A percentile compares a stretch with the other conserved stretches of the same genome.
These are phyloP conservation scores for Cyclura pinguis DNA, from an alignment of 2,797 vertebrate genomes.

Conservation along the genomic window DNA sequence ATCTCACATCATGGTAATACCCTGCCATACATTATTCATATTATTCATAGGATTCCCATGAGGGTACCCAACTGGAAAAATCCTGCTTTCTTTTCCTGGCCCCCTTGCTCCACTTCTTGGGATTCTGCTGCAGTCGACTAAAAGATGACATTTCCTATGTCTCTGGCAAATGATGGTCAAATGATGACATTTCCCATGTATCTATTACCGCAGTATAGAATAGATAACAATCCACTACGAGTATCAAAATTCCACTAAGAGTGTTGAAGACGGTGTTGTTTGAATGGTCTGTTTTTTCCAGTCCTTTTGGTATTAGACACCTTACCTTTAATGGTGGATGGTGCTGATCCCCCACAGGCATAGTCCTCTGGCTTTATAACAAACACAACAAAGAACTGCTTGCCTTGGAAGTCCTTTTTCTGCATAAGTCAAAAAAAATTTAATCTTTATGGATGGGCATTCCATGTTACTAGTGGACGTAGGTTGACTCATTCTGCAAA, in stretches of 20 bases:
- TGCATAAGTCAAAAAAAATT: conserved; percentile 58
- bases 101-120: neutral
- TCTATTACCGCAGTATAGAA: neutral
- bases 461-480: neutral
- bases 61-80: neutral
- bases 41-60: neutral
- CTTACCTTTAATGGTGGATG: conserved; percentile 78
- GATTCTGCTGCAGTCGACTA: neutral
- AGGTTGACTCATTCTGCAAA: neutral
- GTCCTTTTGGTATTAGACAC: neutral
- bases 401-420: conserved; percentile 82
- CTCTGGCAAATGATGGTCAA: too few species aligned
- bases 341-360: conserved; percentile 81
- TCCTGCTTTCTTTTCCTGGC: neutral
- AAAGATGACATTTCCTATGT: neutral
- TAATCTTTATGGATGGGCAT: neutral
- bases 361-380: conserved; percentile 87
- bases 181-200: neutral
- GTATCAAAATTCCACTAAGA: neutral
- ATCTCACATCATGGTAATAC: neutral
- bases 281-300: neutral
- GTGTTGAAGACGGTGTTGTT: neutral
- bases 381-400: conserved; percentile 83
- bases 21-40: neutral
- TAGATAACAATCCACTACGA: neutral